Percentiles rank a stretch among this genome's conserved stretches.
Conservation (phyloP, 2,113 vertebrate species). For the Camelus dromedarius region DNA sequence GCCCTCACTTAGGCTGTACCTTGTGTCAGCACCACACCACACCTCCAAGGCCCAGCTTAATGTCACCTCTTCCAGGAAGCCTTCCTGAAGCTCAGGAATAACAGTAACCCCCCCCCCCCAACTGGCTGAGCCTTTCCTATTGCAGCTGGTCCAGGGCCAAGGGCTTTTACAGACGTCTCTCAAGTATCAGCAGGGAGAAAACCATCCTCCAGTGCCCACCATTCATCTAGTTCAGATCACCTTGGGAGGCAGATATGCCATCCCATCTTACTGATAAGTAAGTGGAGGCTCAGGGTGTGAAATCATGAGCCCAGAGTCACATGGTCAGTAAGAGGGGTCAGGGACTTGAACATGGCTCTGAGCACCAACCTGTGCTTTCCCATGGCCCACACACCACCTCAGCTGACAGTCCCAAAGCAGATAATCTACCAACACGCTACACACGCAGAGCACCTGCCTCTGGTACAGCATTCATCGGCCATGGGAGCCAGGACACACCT, state of each 20-base stretch:
- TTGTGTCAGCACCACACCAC: too few relatives aligned
- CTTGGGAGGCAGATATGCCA: background rate
- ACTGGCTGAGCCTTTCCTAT: background rate
- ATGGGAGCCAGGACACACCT: background rate
- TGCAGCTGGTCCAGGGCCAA: background rate
- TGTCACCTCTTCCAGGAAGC: conserved; percentile 9
- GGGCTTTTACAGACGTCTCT: background rate
- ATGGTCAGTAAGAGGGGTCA: background rate
- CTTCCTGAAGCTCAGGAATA: background rate
- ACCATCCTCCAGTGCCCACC: background rate
- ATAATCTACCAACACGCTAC: background rate
- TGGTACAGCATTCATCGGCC: too few relatives aligned
- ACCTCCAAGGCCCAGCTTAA: background rate
- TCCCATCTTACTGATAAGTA: background rate
- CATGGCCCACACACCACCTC: rapidly evolving
- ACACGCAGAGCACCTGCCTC: background rate
- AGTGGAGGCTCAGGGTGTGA: background rate
- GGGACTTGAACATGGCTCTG: background rate
- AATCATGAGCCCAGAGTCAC: background rate
- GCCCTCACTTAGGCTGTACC: background rate
- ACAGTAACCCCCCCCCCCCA: rapidly evolving
- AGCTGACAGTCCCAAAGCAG: background rate
- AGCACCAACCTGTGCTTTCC: background rate
- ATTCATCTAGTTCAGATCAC: background rate
- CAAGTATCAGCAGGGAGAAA: background rate